phyloP scores from a whole-genome alignment of 2,113 vertebrate species.

The Oriolus oriolus region DNA sequence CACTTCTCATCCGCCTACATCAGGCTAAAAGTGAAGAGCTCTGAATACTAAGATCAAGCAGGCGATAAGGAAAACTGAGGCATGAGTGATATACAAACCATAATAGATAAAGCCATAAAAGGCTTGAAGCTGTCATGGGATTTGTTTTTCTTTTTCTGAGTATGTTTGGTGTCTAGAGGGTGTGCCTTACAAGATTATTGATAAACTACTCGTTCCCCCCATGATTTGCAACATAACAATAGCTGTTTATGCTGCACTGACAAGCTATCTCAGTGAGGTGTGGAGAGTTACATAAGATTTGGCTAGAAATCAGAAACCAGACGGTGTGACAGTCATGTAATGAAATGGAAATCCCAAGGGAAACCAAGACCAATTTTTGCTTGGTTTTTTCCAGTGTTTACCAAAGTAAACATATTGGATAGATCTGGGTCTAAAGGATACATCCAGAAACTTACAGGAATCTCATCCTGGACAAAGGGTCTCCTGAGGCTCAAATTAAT shows the following conservation, averaged over 20 bases:
- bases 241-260: not conserved
- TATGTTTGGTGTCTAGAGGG: not conserved
- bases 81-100: not conserved
- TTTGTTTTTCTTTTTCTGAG: not conserved
- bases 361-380: not conserved
- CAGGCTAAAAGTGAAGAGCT: not conserved
- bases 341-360: not conserved
- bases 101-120: not conserved
- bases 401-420: not conserved
- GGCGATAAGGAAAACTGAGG: not conserved
- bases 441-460: not conserved
- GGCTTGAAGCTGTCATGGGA: not conserved
- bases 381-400: not conserved
- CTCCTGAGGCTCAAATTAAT: not conserved
- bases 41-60: not conserved
- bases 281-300: not conserved
- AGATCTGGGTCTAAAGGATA: not conserved
- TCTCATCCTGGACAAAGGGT: not conserved
- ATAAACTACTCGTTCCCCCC: accelerated
- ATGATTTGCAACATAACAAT: not conserved
- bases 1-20: not conserved
- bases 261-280: not conserved
- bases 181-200: not conserved
- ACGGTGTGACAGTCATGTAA: not conserved
- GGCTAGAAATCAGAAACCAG: not conserved